phyloP scores from a whole-genome alignment of 2,797 vertebrate species.

The Pantherophis alleghaniensis region DNA sequence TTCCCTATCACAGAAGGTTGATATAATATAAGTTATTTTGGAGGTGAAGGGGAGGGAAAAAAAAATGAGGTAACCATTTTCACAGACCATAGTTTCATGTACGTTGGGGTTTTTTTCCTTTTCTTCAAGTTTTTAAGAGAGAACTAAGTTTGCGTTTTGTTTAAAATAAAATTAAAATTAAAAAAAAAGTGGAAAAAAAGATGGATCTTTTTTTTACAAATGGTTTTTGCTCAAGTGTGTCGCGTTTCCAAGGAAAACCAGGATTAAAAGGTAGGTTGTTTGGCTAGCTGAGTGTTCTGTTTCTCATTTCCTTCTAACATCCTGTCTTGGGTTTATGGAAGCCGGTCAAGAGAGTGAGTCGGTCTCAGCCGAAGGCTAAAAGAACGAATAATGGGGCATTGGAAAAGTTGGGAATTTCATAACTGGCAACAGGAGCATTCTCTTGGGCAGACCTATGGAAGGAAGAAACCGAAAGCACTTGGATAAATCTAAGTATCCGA shows the following conservation, averaged over 20 bases:
- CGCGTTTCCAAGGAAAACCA: constrained; percentile 74
- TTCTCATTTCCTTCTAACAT: constrained; percentile 76
- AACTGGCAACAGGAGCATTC: constrained; percentile 99
- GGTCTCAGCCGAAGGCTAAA: constrained; percentile 89
- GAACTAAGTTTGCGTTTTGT: constrained; percentile 89
- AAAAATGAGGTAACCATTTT: constrained; percentile 94
- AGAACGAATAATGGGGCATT: constrained; percentile 98
- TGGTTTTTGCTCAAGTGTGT: constrained; percentile 82
- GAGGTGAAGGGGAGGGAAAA: not conserved
- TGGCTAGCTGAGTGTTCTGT: constrained; percentile 45
- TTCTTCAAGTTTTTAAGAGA: constrained; percentile 95
- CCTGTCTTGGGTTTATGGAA: constrained; percentile 76
- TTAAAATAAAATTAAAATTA: constrained; percentile 72
- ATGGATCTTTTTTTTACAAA: constrained; percentile 83
- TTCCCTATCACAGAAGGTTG: constrained; percentile 82
- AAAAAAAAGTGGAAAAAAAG: constrained; percentile 82
- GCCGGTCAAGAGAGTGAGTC: constrained; percentile 70
- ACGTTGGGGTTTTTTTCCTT: constrained; percentile 43
- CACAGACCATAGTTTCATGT: constrained; percentile 87
- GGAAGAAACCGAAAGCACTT: constrained; percentile 93
- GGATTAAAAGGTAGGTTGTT: constrained; percentile 64
- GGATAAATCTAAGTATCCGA: constrained; percentile 83
- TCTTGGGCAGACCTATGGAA: constrained; percentile 99
- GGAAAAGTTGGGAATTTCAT: constrained; percentile 99
- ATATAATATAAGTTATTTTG: constrained; percentile 82